These are phyloP conservation scores for Loxodonta africana DNA, from an alignment of 2,113 vertebrate species.

Conservation along the genomic window DNA sequence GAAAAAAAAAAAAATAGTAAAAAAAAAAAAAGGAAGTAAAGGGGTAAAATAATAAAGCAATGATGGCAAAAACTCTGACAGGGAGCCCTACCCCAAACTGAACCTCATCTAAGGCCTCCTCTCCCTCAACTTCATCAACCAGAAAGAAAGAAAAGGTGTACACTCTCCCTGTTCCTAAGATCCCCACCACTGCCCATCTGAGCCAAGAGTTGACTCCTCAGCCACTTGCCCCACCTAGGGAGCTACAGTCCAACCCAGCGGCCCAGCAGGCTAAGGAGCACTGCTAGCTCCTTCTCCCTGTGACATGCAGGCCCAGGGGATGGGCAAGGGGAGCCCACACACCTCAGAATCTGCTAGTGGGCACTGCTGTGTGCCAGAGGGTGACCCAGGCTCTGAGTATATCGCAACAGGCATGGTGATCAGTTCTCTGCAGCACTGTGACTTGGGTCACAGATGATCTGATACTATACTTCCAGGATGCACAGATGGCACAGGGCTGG, in stretches of 20 bases:
- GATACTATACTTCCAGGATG: accelerated
- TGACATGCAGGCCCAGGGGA: neutral
- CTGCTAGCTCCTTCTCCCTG: neutral
- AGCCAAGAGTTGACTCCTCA: neutral
- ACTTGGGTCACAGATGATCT: neutral
- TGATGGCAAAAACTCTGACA: neutral
- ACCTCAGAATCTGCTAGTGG: neutral
- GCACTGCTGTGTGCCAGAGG: neutral
- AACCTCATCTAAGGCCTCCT: neutral
- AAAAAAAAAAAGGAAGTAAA: too few species aligned
- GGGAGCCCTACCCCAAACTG: neutral
- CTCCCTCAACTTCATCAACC: neutral
- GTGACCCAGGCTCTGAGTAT: too few species aligned
- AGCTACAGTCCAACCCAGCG: neutral
- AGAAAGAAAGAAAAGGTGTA: neutral
- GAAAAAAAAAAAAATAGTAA: neutral
- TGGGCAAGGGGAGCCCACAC: neutral
- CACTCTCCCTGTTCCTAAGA: neutral
- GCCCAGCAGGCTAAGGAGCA: too few species aligned
- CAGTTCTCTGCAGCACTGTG: neutral
- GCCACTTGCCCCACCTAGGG: neutral
- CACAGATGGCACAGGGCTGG: neutral
- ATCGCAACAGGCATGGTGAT: accelerated
- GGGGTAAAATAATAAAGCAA: neutral
- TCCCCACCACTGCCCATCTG: neutral